Evolutionary conservation across 2,888 invertebrate genomes (phyloP).

Genomic region (Brenthis daphne): DNA sequence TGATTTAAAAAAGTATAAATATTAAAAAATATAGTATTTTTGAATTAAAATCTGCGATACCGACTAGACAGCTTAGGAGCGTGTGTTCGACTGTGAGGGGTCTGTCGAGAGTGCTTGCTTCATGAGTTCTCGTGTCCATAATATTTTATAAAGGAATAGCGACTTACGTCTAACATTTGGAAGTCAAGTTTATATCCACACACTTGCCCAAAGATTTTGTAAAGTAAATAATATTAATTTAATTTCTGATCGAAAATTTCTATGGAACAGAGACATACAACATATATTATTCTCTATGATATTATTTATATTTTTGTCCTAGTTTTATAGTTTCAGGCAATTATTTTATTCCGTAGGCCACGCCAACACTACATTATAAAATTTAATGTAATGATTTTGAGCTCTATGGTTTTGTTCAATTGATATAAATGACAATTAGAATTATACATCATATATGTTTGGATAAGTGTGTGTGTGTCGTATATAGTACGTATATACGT

Average conservation of each 20-base stretch:
- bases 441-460: background rate
- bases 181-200: slow-evolving; percentile 8
- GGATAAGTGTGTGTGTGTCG: slow-evolving; percentile 2
- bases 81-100: background rate
- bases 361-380: no score
- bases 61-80: slow-evolving; percentile 1
- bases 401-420: no score
- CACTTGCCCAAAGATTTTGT: background rate
- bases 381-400: no score
- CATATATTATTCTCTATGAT: background rate
- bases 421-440: background rate
- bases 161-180: slow-evolving; percentile 7
- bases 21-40: background rate
- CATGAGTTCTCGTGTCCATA: background rate
- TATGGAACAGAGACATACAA: no score
- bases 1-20: background rate
- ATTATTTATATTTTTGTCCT: background rate
- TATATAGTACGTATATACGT: slow-evolving; percentile 5
- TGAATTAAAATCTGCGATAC: background rate
- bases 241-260: no score
- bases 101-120: background rate
- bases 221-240: background rate
- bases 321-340: no score
- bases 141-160: background rate
- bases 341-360: no score